Base-by-base conservation (phyloP, 1,140 invertebrate species). In the Drosophila persimilis region DNA sequence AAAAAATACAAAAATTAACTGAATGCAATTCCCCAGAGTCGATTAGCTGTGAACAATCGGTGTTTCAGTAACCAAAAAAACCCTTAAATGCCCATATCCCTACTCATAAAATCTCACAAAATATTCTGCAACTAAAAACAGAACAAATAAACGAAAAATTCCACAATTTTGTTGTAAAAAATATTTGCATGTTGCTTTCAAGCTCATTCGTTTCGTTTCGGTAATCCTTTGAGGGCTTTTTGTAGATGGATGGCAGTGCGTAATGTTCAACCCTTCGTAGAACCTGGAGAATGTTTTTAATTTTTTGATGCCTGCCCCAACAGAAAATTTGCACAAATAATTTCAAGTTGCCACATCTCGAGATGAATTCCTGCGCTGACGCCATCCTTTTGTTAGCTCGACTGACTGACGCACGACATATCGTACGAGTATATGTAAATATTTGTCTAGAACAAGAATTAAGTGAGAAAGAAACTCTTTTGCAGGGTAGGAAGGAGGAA, bases 291-390 rank as follows among this genome's bases (percentile, higher is more conserved):
- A 69, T 57, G 51, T 45, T 69, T 69, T 69, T 69, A 41, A 69
- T 69, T 41, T 44, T 43, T 35, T 50, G 35, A 2, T 20, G 20
- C 20, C 20, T 22, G 51, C 26, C 24, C 63, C 43, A 24, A 52
- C 59, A 55, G 26, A 64, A 78, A 62, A 63, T 73, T 31, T 43
- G 64, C 54, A 59, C 50, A 61, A 83, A 73, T 60, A 72, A 61
- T 75, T 81, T 83, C 64, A 75, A 83, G 80, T 78, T 78, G 64
- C 50, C 62, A 78, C 79, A 67, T 78, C 60, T 74, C 20, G 35
- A 65, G 51, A 69, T 69, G 65, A 78, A 70, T 70, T 70, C 67
- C 53, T 64, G 29, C 60, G 59, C 58, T 63, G 71, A 64, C 72
- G 66, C 43, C 76, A 65, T 50, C 62, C 29, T 80, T 80, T 81